Evolutionary conservation across 1,140 invertebrate species (phyloP).

Genomic region (Thaumatotibia leucotreta): DNA sequence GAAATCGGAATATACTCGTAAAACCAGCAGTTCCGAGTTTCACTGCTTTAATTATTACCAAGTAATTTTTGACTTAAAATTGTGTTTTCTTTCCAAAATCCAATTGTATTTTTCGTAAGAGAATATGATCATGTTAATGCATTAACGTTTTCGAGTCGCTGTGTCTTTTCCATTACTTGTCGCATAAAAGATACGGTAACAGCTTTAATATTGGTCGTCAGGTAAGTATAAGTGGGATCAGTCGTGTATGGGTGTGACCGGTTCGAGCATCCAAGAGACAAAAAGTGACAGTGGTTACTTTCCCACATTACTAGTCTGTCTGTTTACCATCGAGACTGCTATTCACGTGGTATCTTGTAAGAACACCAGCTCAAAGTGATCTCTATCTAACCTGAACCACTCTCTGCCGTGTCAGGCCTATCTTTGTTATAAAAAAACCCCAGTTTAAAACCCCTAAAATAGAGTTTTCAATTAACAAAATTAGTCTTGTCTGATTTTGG

Average conservation of each 20-base stretch:
- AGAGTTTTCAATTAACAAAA: too few relatives aligned
- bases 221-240: neutral
- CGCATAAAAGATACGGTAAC: too few relatives aligned
- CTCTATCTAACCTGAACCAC: neutral
- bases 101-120: too few relatives aligned
- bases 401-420: too few relatives aligned
- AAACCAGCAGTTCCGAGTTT: neutral
- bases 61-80: neutral
- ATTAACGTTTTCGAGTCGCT: too few relatives aligned
- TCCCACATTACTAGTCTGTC: slow-evolving; percentile 36
- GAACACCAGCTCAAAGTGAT: neutral
- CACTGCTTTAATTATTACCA: neutral
- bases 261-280: slow-evolving; percentile 24
- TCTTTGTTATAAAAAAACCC: too few relatives aligned
- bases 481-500: too few relatives aligned
- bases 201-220: too few relatives aligned
- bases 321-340: neutral
- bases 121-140: too few relatives aligned
- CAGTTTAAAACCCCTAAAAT: too few relatives aligned
- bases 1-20: neutral
- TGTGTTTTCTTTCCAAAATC: neutral
- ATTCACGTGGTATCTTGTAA: neutral
- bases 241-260: slow-evolving; percentile 19
- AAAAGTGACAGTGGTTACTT: slow-evolving; percentile 54
- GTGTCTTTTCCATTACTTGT: too few relatives aligned